These are phyloP conservation scores for Theropithecus gelada DNA, from an alignment of 2,113 vertebrate genomes.

Conservation along the genomic window DNA sequence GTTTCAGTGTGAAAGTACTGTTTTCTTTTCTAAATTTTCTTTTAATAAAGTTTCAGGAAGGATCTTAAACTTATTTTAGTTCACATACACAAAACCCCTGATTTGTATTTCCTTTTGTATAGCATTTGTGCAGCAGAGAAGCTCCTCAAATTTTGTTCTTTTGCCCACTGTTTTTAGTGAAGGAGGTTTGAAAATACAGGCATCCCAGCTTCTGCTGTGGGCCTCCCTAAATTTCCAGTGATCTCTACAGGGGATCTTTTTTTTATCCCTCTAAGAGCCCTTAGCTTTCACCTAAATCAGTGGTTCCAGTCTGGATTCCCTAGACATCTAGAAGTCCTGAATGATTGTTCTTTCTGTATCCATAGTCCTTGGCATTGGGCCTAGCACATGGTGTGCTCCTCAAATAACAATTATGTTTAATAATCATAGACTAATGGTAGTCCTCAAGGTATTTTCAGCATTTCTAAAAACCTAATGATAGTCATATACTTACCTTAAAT, in stretches of 20 bases:
- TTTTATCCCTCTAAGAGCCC: background rate
- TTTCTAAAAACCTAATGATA: slow-evolving; percentile 19
- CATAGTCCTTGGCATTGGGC: background rate
- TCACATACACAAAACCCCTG: background rate
- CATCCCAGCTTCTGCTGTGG: background rate
- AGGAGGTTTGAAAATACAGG: background rate
- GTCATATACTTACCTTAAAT: background rate
- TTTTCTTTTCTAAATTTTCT: background rate
- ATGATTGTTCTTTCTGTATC: slow-evolving; percentile 3
- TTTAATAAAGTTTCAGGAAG: slow-evolving; percentile 37
- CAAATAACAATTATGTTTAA: background rate
- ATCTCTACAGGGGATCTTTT: background rate
- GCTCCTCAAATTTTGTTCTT: slow-evolving; percentile 25
- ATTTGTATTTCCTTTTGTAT: slow-evolving; percentile 1
- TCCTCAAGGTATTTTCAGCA: slow-evolving; percentile 3
- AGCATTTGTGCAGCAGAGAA: background rate
- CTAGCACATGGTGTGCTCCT: background rate
- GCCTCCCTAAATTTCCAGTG: background rate
- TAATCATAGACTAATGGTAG: background rate
- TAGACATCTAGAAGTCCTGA: background rate
- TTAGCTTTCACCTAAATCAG: background rate
- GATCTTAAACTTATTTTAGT: slow-evolving; percentile 17
- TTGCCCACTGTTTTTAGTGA: background rate
- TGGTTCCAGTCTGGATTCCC: background rate
- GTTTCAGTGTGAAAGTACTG: background rate